Evolutionary conservation across 2,888 invertebrate species (phyloP), one percentile per base, ranked within the genome.

Genomic region (Tenthredo scrophulariae): DNA sequence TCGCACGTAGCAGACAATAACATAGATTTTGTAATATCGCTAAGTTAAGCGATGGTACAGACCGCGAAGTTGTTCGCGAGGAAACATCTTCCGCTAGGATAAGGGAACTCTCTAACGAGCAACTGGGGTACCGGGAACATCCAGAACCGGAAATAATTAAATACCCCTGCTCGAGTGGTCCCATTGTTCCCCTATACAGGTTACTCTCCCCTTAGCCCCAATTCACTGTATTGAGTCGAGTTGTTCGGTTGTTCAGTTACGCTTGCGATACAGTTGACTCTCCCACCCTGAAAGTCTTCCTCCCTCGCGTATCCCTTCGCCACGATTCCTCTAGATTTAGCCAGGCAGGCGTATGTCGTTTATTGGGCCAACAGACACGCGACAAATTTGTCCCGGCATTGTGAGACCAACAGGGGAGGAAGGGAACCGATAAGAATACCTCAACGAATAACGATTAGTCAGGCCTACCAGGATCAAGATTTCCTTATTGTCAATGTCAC

Each of bases 61-160:
- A 74, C 72, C 67, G 29, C 83, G 83, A 67, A 83, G 83, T 83
- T 83, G 67, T 83, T 70, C 65, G 46, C 83, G 65, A 83, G 83
- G 67, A 83, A 83, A 46, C 83, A 40, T 70, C 83, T 86, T 84
- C 85, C 84, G 46, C 70, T 84, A 62, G 82, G 84, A 85, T n/a
- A n/a, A 65, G 77, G 90, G 90, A 91, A 91, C 90, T 89, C 88
- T 86, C 90, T 92, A 91, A 92, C 92, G 91, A 92, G 92, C 90
- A 88, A 86, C 83, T 33, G 83, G 83, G 67, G 83, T 67, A 43
- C 70, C 43, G 67, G 26, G 83, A 83, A 70, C 83, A 83, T 83
- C 83, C 83, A 83, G 83, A 83, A 89, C 88, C 91, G 91, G 85
- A 91, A 90, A 89, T 89, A 90, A 89, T 89, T 89, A 89, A 89